Base-by-base conservation (phyloP, 2,113 vertebrate genomes). In the Cairina moschata region DNA sequence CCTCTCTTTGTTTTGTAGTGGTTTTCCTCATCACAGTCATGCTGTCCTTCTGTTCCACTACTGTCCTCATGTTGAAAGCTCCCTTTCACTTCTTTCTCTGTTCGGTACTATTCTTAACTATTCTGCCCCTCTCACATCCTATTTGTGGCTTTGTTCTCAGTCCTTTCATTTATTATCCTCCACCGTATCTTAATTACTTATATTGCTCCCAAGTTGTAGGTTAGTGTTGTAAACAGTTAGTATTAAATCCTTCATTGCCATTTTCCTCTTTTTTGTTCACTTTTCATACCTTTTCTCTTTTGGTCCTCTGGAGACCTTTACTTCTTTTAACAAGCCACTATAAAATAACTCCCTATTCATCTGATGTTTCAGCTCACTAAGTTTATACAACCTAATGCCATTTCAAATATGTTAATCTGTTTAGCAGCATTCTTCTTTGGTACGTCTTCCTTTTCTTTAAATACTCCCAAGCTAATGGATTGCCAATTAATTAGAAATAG, bases 401-500 rank as follows among this genome's bases (percentile, higher is more conserved):
- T 88, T 95, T 94, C 68, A 90, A 80, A 65, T 42, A 90, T 8
- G 29, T 56, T 78, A 90, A 85, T 65, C 80, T 86, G 52, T 82
- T 93, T 63, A 91, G 56, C 66, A 77, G 18, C 73, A 84, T 93
- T 81, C 67, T 79, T 96, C 71, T 56, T 90, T 31, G 40, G 52
- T 81, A 59, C 0, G 68, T 63, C 50, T 77, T 67, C 59, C 73
- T 83, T 82, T 76, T 36, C 90, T 89, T 96, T 96, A 93, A 96
- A 83, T 78, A 95, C 73, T 95, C 91, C 76, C 85, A 81, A 94
- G 90, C 21, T 90, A 97, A 94, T 90, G 68, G 60, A 90, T 78
- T 78, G 83, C 60, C 79, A 93, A 94, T 96, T 96, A 97, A 97
- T 96, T 95, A 94, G 85, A 96, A 94, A 95, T 54, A 93, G 68